Conservation (phyloP, 2,113 vertebrate species). For the Sterna hirundo region DNA sequence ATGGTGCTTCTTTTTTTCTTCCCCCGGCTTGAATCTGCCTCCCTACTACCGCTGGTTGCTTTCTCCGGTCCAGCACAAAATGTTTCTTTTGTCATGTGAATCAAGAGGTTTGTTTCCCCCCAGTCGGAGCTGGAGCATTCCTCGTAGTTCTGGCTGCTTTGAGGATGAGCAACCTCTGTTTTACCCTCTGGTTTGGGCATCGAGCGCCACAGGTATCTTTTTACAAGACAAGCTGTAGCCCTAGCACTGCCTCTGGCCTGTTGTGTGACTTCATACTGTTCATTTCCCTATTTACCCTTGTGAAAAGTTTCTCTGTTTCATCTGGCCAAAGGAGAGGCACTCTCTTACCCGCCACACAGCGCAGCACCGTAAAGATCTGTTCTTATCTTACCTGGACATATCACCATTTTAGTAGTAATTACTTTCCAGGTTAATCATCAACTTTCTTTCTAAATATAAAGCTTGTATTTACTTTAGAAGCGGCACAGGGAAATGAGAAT, state of each 20-base stretch:
- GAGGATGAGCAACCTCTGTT: neutral
- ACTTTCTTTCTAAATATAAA: neutral
- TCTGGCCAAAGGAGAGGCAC: neutral
- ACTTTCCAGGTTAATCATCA: neutral
- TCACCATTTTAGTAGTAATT: neutral
- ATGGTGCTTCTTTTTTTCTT: neutral
- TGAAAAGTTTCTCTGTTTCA: neutral
- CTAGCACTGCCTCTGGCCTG: neutral
- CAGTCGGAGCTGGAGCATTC: neutral
- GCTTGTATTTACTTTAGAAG: neutral
- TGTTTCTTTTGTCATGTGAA: neutral
- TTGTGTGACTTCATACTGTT: neutral
- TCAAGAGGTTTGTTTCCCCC: fast-evolving
- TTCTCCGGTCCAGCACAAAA: neutral
- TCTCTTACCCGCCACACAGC: neutral
- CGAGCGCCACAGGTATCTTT: fast-evolving
- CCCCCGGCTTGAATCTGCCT: neutral
- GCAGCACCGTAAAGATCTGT: neutral
- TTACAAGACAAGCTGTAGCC: neutral
- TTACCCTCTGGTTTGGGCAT: neutral
- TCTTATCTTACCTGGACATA: neutral
- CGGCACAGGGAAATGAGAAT: neutral
- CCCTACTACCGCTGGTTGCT: no score
- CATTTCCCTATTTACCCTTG: neutral
- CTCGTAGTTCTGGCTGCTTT: neutral